A percentile compares a stretch with the other conserved stretches of the same genome.
These are phyloP conservation scores for Otolemur garnettii DNA, from an alignment of 2,113 vertebrate species.

Conservation along the genomic window DNA sequence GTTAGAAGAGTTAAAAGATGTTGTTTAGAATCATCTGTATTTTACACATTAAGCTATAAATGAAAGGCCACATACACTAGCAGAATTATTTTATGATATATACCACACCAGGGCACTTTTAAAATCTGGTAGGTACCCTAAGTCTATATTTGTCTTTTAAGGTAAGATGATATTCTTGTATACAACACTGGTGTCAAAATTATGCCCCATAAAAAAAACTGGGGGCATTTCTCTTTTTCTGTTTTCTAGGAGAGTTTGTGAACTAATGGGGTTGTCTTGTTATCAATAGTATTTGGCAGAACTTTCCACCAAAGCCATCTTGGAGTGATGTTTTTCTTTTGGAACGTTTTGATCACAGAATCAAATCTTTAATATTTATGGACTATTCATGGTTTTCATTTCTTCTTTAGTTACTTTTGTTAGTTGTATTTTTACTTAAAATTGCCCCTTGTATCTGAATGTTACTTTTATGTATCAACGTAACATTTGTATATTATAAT, in stretches of 20 bases:
- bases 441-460: background rate
- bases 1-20: constrained; percentile 5
- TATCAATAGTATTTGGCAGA: background rate
- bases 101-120: background rate
- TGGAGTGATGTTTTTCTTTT: background rate
- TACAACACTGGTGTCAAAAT: background rate
- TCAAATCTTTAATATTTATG: background rate
- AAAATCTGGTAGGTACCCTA: too few relatives aligned
- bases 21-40: constrained; percentile 57
- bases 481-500: background rate
- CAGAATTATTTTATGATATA: constrained; percentile 46
- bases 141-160: too few relatives aligned
- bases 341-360: background rate
- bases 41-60: constrained; percentile 50
- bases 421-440: background rate
- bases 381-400: background rate
- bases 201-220: background rate
- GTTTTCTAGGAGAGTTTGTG: background rate
- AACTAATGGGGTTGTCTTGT: background rate
- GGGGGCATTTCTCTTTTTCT: background rate
- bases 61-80: background rate
- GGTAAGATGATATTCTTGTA: too few relatives aligned
- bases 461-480: background rate
- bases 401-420: background rate
- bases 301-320: background rate